Percentiles rank a stretch among this genome's conserved stretches.
Conservation (phyloP, 2,888 invertebrate species). For the Poecilobothrus nobilitatus region DNA sequence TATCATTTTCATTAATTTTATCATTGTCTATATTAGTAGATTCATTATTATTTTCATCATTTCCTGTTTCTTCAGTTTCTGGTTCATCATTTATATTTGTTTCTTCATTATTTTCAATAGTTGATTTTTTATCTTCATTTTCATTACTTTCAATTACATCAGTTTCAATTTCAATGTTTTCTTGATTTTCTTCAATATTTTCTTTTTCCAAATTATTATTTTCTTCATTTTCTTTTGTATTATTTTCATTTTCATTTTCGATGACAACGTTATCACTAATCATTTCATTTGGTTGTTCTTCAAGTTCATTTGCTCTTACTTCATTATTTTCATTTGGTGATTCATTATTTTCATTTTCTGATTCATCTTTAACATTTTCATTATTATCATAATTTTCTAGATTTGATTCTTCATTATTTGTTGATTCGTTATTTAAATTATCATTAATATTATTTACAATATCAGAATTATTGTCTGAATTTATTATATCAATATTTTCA, state of each 20-base stretch:
- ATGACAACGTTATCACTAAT: not conserved
- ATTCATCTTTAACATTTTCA: slow-evolving; percentile 19
- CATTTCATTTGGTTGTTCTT: slow-evolving; percentile 13
- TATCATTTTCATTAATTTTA: slow-evolving; percentile 20
- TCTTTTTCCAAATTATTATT: too few relatives aligned
- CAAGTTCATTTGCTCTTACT: not conserved
- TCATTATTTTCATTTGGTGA: slow-evolving; percentile 26
- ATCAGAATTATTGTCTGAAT: slow-evolving; percentile 14
- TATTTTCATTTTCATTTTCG: slow-evolving; percentile 23
- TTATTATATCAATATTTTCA: slow-evolving; percentile 20
- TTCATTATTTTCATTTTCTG: slow-evolving; percentile 17
- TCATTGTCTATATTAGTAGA: slow-evolving; percentile 21
- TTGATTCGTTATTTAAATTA: slow-evolving; percentile 12
- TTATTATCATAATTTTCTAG: slow-evolving; percentile 22
- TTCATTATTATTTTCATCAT: slow-evolving; percentile 19
- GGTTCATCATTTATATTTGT: slow-evolving; percentile 21
- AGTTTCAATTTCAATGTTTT: slow-evolving; percentile 14
- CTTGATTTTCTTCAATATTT: not conserved
- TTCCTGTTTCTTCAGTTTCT: slow-evolving; percentile 21
- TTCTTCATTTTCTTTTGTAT: slow-evolving; percentile 10
- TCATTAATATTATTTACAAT: slow-evolving; percentile 19
- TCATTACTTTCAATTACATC: slow-evolving; percentile 27
- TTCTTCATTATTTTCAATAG: slow-evolving; percentile 21
- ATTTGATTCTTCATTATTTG: slow-evolving; percentile 21
- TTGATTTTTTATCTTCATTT: slow-evolving; percentile 16